These are phyloP conservation scores for Eciton burchellii DNA, from an alignment of 1,140 invertebrate species.

Conservation along the genomic window DNA sequence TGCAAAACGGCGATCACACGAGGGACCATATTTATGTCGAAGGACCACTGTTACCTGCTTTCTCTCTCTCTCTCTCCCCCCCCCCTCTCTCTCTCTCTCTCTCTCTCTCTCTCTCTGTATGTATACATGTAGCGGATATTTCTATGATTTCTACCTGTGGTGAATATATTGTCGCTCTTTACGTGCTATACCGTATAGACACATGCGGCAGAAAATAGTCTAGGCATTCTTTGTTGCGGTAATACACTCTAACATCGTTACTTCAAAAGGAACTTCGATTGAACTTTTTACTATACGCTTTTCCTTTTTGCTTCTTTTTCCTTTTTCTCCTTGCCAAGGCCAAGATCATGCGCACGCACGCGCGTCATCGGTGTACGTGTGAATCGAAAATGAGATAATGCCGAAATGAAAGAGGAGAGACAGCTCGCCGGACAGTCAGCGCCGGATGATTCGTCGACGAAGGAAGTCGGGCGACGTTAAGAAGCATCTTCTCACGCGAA, in stretches of 20 bases:
- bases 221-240: constrained; percentile 73
- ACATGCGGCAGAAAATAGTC: constrained; percentile 79
- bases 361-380: constrained; percentile 41
- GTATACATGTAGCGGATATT: background rate
- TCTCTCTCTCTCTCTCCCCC: background rate
- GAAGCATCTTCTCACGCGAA: constrained; percentile 25
- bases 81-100: background rate
- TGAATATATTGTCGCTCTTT: constrained; percentile 77
- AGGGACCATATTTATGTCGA: constrained; percentile 50
- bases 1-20: constrained; percentile 43
- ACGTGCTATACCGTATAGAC: constrained; percentile 73
- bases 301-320: constrained; percentile 50
- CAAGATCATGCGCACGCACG: constrained; percentile 6
- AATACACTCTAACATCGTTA: constrained; percentile 75
- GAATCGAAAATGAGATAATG: constrained; percentile 54
- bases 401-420: constrained; percentile 56
- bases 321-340: constrained; percentile 52
- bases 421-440: constrained; percentile 17
- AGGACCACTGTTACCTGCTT: constrained; percentile 47
- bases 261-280: constrained; percentile 81
- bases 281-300: constrained; percentile 73
- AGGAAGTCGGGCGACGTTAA: constrained; percentile 40
- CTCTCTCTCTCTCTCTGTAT: background rate
- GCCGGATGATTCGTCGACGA: constrained; percentile 46
- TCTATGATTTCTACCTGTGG: constrained; percentile 66